Evolutionary conservation across 2,888 invertebrate genomes (phyloP).

Genomic region (Apamea monoglypha): DNA sequence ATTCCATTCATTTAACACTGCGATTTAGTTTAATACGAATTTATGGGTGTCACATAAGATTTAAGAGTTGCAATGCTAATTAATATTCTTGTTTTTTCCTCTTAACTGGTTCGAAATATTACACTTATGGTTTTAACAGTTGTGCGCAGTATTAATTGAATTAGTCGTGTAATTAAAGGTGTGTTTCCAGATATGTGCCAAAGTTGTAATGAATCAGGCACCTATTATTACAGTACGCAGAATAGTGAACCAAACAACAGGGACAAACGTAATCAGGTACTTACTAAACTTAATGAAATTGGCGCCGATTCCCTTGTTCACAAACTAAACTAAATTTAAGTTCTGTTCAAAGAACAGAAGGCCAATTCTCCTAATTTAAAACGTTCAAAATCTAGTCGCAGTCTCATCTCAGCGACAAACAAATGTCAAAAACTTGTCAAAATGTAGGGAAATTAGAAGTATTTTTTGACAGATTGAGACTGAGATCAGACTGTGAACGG

Average conservation of each 20-base stretch:
- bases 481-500: no score
- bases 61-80: conserved; percentile 14
- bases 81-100: conserved; percentile 45
- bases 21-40: conserved; percentile 6
- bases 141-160: conserved; percentile 19
- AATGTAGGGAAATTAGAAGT: no score
- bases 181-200: conserved; percentile 13
- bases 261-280: background rate
- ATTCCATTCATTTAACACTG: conserved; percentile 11
- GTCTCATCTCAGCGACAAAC: no score
- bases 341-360: no score
- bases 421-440: no score
- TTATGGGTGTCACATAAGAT: conserved; percentile 13
- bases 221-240: background rate
- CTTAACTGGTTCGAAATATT: conserved; percentile 13
- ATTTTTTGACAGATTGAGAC: no score
- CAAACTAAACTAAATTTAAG: no score
- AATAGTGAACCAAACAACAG: conserved; percentile 5
- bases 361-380: no score
- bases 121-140: background rate
- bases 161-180: conserved; percentile 19
- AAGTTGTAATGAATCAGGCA: conserved; percentile 1
- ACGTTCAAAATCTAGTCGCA: no score
- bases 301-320: no score
- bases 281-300: background rate